phyloP scores from a whole-genome alignment of 2,797 vertebrate species.

The Pseudochaenichthys georgianus region DNA sequence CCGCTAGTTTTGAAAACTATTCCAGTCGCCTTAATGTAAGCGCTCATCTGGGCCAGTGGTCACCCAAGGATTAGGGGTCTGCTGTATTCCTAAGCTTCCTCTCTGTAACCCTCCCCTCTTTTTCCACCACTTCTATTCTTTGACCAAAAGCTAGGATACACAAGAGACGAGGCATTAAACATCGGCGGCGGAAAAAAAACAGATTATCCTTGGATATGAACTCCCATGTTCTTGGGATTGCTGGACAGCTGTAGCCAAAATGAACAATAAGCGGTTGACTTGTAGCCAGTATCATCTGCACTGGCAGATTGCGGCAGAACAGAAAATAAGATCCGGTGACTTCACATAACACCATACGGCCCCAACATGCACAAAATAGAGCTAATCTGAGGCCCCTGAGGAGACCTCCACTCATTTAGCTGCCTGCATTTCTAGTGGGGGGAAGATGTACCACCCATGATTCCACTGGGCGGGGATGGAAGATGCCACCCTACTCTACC shows the following conservation, averaged over 20 bases:
- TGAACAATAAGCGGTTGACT: constrained; percentile 75
- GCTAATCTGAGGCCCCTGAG: constrained; percentile 70
- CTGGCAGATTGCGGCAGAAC: constrained; percentile 74
- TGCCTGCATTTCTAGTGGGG: constrained; percentile 46
- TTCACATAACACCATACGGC: constrained; percentile 54
- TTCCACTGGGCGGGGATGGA: constrained; percentile 62
- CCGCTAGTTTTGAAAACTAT: constrained; percentile 71
- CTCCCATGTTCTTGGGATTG: constrained; percentile 76
- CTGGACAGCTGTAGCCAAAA: constrained; percentile 75
- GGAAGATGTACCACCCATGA: constrained; percentile 83
- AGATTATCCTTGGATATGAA: constrained; percentile 87
- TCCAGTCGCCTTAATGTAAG: constrained; percentile 66
- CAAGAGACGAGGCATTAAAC: constrained; percentile 84
- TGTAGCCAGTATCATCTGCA: constrained; percentile 64
- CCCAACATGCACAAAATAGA: constrained; percentile 54
- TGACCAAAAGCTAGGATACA: constrained; percentile 79
- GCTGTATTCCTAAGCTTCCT: constrained; percentile 63
- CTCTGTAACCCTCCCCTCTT: constrained; percentile 43
- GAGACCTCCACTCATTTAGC: constrained; percentile 53
- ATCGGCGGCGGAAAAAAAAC: constrained; percentile 57
- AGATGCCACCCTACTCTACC: constrained; percentile 72
- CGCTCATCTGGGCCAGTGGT: constrained; percentile 75
- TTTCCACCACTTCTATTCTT: constrained; percentile 74
- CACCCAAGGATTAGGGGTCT: constrained; percentile 81
- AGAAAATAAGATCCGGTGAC: constrained; percentile 63